phyloP scores from a whole-genome alignment of 2,888 invertebrate species.

The Mythimna albipuncta region DNA sequence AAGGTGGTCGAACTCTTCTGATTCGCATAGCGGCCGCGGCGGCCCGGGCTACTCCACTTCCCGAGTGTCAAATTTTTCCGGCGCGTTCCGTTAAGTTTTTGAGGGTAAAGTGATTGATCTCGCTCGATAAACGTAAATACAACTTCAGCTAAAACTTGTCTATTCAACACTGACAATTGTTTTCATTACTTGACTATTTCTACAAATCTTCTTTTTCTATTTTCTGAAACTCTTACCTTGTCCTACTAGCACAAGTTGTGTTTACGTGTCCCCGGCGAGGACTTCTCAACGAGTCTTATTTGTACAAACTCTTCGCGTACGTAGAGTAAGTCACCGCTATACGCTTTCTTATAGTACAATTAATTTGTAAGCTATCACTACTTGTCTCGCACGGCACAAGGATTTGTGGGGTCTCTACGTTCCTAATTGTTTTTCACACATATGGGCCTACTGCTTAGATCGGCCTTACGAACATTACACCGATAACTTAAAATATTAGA shows the following conservation, averaged over 20 bases:
- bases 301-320: conserved; percentile 62
- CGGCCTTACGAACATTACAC: conserved; percentile 47
- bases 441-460: conserved; percentile 56
- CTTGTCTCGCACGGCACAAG: conserved; percentile 67
- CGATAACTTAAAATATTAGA: conserved; percentile 42
- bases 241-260: conserved; percentile 11
- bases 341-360: conserved; percentile 82
- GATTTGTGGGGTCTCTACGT: conserved; percentile 69
- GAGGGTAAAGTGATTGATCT: conserved; percentile 38
- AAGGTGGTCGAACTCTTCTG: conserved; percentile 92
- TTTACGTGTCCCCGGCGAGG: conserved; percentile 41
- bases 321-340: conserved; percentile 76
- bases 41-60: conserved; percentile 61
- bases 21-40: conserved; percentile 73
- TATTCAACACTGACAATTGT: conserved; percentile 6
- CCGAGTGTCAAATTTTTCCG: conserved; percentile 80
- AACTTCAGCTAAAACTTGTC: conserved; percentile 7
- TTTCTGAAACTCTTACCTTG: conserved; percentile 17
- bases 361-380: conserved; percentile 76
- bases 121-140: conserved; percentile 29
- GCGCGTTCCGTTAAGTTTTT: conserved; percentile 74
- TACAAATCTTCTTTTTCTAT: conserved; percentile 30
- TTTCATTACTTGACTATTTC: conserved; percentile 16
- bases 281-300: conserved; percentile 50
- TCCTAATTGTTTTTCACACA: conserved; percentile 61